Conservation (phyloP, 2,113 vertebrate species). For the Etheostoma spectabile region DNA sequence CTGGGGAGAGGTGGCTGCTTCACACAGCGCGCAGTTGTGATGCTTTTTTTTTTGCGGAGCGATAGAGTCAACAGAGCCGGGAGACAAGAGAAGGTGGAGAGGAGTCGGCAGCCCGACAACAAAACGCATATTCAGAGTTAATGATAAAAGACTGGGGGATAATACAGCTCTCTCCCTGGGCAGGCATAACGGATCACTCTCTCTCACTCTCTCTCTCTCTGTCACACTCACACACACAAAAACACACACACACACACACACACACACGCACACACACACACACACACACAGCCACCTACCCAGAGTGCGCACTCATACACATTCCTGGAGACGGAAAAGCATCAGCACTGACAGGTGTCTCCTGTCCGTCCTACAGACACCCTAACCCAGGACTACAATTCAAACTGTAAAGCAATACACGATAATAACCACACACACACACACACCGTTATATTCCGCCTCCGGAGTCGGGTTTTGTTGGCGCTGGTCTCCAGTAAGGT, state of each 20-base stretch:
- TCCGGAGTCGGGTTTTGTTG: constrained; percentile 60
- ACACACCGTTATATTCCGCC: constrained; percentile 80
- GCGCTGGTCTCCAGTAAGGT: constrained; percentile 60
- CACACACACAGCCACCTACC: constrained; percentile 6
- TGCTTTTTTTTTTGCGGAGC: constrained; percentile 8
- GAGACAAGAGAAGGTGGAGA: not conserved
- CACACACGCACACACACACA: constrained; percentile 25
- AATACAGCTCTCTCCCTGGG: constrained; percentile 50
- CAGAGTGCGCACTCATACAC: constrained; percentile 54
- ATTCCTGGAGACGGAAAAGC: constrained; percentile 69
- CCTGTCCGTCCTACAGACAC: constrained; percentile 53
- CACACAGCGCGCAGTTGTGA: constrained; percentile 43
- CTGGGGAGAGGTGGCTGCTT: constrained; percentile 30
- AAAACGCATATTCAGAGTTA: constrained; percentile 53
- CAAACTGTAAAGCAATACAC: constrained; percentile 47
- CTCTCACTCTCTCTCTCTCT: not conserved
- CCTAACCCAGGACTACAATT: constrained; percentile 42
- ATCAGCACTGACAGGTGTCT: constrained; percentile 75
- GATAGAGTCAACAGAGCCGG: constrained; percentile 9
- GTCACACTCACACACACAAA: too few species aligned
- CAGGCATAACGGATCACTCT: constrained; percentile 56
- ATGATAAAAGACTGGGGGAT: constrained; percentile 59
- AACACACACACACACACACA: not conserved
- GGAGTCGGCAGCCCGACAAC: constrained; percentile 19
- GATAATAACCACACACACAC: constrained; percentile 27